Evolutionary conservation across 2,113 vertebrate species (phyloP).

Genomic region (Pollachius pollachius): DNA sequence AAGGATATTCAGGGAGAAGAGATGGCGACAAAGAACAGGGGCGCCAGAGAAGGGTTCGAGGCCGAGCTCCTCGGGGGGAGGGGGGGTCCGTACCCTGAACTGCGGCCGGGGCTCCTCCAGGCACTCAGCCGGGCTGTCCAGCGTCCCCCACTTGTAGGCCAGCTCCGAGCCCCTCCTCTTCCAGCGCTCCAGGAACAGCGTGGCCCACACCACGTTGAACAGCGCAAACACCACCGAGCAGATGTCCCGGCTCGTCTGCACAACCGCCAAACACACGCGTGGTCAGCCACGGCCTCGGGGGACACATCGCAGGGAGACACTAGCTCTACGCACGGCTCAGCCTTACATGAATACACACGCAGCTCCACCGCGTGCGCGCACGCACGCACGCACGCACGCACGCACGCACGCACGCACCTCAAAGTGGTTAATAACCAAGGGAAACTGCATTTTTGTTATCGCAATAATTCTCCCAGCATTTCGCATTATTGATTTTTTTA

Average conservation of each 20-base stretch:
- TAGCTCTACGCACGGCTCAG: not conserved
- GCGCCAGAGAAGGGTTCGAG: too few relatives aligned
- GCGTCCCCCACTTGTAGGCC: conserved; percentile 94
- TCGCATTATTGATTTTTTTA: too few relatives aligned
- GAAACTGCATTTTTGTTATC: too few relatives aligned
- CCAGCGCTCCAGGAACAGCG: conserved; percentile 95
- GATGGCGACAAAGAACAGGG: not conserved
- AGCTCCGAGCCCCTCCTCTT: conserved; percentile 92
- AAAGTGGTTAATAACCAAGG: too few relatives aligned
- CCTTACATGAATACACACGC: not conserved
- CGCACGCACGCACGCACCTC: too few relatives aligned
- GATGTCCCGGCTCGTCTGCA: conserved; percentile 92
- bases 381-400: too few relatives aligned
- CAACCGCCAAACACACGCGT: conserved; percentile 9
- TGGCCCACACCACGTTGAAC: conserved; percentile 97
- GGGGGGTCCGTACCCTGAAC: conserved; percentile 78
- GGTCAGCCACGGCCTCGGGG: not conserved
- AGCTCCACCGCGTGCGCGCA: not conserved
- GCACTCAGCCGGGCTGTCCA: conserved; percentile 85
- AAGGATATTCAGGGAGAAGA: not conserved
- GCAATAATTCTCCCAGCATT: too few relatives aligned
- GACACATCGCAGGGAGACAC: not conserved
- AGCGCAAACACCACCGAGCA: conserved; percentile 95
- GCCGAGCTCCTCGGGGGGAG: too few relatives aligned
- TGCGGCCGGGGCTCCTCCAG: conserved; percentile 93